Conservation (phyloP, 2,797 vertebrate genomes). For the Sciaenops ocellatus region DNA sequence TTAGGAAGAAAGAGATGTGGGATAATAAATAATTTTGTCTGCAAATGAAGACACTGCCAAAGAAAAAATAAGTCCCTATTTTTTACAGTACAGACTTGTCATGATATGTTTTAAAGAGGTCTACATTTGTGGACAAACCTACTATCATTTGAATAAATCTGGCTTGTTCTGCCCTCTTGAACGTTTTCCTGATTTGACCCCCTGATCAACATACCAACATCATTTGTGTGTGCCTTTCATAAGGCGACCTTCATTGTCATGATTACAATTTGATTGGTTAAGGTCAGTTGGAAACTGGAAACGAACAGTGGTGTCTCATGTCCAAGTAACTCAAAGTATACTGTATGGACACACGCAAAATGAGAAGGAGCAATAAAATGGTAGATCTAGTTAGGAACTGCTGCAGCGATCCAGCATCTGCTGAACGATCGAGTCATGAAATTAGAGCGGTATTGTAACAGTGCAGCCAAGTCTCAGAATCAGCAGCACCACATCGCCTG, state of each 20-base stretch:
- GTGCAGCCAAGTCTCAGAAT: conserved; percentile 5
- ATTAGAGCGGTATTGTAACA: conserved; percentile 4
- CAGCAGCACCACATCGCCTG: conserved; percentile 10
- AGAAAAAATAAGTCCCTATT: too few species aligned
- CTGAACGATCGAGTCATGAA: conserved; percentile 5
- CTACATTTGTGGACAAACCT: too few species aligned
- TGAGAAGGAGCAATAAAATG: not conserved
- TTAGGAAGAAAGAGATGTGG: not conserved
- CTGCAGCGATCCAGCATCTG: not conserved
- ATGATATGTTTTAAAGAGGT: too few species aligned
- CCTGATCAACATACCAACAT: not conserved
- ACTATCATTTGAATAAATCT: too few species aligned
- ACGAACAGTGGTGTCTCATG: not conserved
- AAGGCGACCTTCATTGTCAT: not conserved
- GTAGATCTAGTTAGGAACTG: not conserved
- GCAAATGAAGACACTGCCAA: too few species aligned
- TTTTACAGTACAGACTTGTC: too few species aligned
- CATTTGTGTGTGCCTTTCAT: not conserved
- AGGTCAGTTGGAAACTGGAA: not conserved
- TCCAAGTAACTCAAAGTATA: not conserved
- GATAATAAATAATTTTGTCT: too few species aligned
- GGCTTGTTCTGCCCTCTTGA: not conserved
- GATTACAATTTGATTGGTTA: not conserved
- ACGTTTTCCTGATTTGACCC: not conserved
- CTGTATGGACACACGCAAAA: not conserved